A percentile compares a stretch with the other conserved stretches of the same genome.
Conservation (phyloP, 1,140 invertebrate genomes). For the Grapholita molesta region DNA sequence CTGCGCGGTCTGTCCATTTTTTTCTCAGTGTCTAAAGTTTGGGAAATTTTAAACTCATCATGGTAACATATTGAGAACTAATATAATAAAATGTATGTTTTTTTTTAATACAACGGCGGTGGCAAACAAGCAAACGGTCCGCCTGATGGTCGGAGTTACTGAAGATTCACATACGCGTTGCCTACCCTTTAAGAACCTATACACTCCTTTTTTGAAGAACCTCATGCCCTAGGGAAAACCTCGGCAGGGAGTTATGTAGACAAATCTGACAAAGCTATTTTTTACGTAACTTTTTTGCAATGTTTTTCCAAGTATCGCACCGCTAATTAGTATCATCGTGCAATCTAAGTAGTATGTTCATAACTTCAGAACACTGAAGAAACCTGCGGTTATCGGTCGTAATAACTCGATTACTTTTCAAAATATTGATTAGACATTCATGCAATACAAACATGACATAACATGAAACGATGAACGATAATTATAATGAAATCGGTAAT, state of each 20-base stretch:
- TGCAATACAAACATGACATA: slow-evolving; percentile 11
- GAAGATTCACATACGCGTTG: too few species aligned
- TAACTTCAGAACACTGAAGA: neutral
- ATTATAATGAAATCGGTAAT: slow-evolving; percentile 12
- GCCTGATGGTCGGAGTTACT: too few species aligned
- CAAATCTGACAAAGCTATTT: neutral
- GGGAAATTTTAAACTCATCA: too few species aligned
- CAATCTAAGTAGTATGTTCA: neutral
- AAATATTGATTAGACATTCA: slow-evolving; percentile 11
- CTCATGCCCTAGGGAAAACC: too few species aligned
- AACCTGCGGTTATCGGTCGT: neutral
- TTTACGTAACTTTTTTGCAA: slow-evolving; percentile 2
- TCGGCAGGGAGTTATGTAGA: neutral
- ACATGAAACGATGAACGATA: neutral
- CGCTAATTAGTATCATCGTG: slow-evolving; percentile 4
- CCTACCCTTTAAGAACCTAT: too few species aligned
- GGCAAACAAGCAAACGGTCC: too few species aligned
- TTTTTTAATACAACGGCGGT: too few species aligned
- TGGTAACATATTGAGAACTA: too few species aligned
- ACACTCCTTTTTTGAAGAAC: too few species aligned
- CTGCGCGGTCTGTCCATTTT: too few species aligned
- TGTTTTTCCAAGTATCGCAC: neutral
- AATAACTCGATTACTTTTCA: slow-evolving; percentile 4
- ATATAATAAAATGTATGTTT: too few species aligned
- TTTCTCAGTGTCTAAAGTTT: too few species aligned